These are phyloP conservation scores for Trachops cirrhosus DNA, from an alignment of 2,797 vertebrate genomes.

Conservation along the genomic window DNA sequence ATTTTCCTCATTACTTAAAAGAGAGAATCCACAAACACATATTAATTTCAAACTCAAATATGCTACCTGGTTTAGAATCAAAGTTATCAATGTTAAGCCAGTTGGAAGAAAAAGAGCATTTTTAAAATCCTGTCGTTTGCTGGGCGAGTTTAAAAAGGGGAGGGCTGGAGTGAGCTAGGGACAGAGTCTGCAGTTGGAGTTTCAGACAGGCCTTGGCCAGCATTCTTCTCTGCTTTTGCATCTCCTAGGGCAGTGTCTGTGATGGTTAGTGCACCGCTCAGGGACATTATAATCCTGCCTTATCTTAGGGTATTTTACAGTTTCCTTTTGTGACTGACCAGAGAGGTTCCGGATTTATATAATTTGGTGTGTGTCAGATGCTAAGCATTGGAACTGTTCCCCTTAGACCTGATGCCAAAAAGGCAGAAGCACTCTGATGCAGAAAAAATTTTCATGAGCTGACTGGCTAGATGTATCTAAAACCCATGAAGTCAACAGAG, in stretches of 20 bases:
- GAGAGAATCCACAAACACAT: conserved; percentile 15
- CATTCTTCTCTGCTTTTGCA: conserved; percentile 18
- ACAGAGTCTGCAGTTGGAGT: background rate
- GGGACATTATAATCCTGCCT: background rate
- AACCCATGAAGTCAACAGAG: background rate
- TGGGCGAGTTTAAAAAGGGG: conserved; percentile 30
- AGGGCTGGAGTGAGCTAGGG: background rate
- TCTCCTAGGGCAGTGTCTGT: background rate
- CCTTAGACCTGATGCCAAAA: conserved; percentile 14
- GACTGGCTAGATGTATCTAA: background rate
- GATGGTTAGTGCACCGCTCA: background rate
- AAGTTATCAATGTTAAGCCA: conserved; percentile 33
- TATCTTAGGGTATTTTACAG: background rate
- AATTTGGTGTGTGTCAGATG: background rate
- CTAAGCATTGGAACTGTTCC: background rate
- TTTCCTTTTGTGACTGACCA: conserved; percentile 24
- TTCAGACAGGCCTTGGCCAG: background rate
- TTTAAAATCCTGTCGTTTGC: conserved; percentile 52
- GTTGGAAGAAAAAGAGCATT: conserved; percentile 48
- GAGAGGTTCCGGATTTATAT: conserved; percentile 6
- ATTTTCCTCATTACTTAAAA: conserved; percentile 33
- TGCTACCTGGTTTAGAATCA: background rate
- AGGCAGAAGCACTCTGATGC: background rate
- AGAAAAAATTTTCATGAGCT: background rate
- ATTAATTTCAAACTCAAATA: conserved; percentile 39